Conservation (phyloP, 2,113 vertebrate genomes). For the Melanerpes formicivorus region DNA sequence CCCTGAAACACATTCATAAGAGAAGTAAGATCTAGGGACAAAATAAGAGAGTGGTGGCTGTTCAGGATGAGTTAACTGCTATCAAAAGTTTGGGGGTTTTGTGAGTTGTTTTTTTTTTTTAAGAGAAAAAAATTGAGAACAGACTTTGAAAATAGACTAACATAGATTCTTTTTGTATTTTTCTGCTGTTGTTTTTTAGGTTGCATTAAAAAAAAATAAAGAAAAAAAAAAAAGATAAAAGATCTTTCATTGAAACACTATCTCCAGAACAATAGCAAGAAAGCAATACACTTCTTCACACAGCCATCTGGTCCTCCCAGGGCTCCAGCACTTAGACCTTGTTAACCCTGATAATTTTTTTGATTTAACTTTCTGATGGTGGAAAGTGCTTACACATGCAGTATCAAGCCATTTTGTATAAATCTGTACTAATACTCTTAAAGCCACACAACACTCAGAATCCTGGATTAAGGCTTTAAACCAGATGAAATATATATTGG, state of each 20-base stretch:
- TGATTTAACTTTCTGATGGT: slow-evolving; percentile 54
- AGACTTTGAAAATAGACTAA: background rate
- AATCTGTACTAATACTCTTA: slow-evolving; percentile 57
- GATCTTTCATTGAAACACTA: background rate
- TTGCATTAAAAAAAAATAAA: background rate
- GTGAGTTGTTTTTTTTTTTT: too few species aligned
- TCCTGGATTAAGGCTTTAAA: slow-evolving; percentile 58
- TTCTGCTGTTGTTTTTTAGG: background rate
- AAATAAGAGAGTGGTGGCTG: background rate
- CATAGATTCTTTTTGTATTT: background rate
- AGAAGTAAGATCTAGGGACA: background rate
- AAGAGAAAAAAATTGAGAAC: background rate
- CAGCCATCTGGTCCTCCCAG: slow-evolving; percentile 26
- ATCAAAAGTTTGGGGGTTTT: background rate
- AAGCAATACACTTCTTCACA: background rate
- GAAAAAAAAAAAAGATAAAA: background rate
- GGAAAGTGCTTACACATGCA: slow-evolving; percentile 40
- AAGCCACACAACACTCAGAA: slow-evolving; percentile 45
- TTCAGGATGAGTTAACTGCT: background rate
- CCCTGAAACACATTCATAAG: background rate
- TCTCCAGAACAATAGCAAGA: background rate
- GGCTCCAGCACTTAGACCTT: background rate
- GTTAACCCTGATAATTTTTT: slow-evolving; percentile 27
- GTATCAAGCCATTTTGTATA: slow-evolving; percentile 57
- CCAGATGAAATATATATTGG: slow-evolving; percentile 61